phyloP scores from a whole-genome alignment of 2,113 vertebrate species.

The Thalassoma bifasciatum region DNA sequence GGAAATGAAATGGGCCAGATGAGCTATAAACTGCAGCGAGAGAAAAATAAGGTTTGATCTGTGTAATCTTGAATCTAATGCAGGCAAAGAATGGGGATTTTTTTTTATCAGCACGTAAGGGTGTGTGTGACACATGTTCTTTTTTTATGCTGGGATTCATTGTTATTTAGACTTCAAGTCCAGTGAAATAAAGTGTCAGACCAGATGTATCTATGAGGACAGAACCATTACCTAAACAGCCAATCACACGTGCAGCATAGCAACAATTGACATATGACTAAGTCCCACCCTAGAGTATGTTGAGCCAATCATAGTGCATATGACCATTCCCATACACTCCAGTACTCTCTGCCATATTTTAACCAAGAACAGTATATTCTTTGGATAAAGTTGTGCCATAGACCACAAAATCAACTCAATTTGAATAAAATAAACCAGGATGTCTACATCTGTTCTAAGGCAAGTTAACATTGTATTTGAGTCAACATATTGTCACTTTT shows the following conservation, averaged over 20 bases:
- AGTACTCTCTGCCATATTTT: too few species aligned
- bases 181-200: constrained; percentile 50
- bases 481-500: too few species aligned
- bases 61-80: background rate
- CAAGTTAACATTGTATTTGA: too few species aligned
- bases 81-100: background rate
- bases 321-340: too few species aligned
- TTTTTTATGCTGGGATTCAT: constrained; percentile 21
- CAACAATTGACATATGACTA: too few species aligned
- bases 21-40: background rate
- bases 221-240: constrained; percentile 39
- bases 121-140: background rate
- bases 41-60: background rate
- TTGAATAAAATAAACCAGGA: too few species aligned
- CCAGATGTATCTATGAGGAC: constrained; percentile 23
- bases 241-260: constrained; percentile 14
- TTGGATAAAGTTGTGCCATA: too few species aligned
- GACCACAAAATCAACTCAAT: too few species aligned
- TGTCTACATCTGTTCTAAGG: too few species aligned
- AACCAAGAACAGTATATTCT: too few species aligned
- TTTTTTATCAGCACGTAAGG: background rate
- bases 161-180: constrained; percentile 32
- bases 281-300: too few species aligned
- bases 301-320: too few species aligned
- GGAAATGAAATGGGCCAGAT: background rate